Base-by-base conservation (phyloP, 2,797 vertebrate genomes). In the Silurus aristotelis region DNA sequence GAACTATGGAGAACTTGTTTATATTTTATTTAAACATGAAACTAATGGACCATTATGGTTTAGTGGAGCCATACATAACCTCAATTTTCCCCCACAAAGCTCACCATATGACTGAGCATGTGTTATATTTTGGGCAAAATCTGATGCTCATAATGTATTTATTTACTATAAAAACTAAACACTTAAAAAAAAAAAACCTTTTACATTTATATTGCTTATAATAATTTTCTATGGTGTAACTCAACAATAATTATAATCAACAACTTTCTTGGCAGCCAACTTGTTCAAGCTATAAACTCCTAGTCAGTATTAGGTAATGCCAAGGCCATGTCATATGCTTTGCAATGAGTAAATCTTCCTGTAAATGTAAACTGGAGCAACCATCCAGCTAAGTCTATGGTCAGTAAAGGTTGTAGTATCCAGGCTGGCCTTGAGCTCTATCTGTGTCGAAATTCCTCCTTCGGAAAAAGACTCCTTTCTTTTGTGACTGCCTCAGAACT, bases 331-430 rank as follows among this genome's bases (percentile, higher is more conserved):
- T 55, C 20, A 73, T 27, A 14, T 75, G 48, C 48, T 84, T 61
- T 38, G 61, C 83, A 64, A 78, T 88, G 88, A 91, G 87, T 86
- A 48, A 83, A 85, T 87, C 48, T 91, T 91, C 88, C 89, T 15
- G 13, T 88, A 88, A 90, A 90, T 86, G 90, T 81, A 85, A 77
- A 75, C 22, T 58, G 80, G 46, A 85, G 55, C 48, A 71, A 66
- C 64, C 77, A 48, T 20, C 66, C 56, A 75, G 31, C 48, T 75
- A 75, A 25, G 48, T 2, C 22, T 13, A 75, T 75, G 78, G 78
- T 83, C 60, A 77, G 52, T 55, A 73, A 61, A 61, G 87, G 83
- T 90, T 87, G 87, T 77, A 83, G 58, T 90, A 89, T 89, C 89
- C 89, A 84, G 72, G n/a, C 68, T n/a, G 19, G 76, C 27, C 38